Evolutionary conservation across 1,140 invertebrate species (phyloP).

Genomic region (Papilio machaon): DNA sequence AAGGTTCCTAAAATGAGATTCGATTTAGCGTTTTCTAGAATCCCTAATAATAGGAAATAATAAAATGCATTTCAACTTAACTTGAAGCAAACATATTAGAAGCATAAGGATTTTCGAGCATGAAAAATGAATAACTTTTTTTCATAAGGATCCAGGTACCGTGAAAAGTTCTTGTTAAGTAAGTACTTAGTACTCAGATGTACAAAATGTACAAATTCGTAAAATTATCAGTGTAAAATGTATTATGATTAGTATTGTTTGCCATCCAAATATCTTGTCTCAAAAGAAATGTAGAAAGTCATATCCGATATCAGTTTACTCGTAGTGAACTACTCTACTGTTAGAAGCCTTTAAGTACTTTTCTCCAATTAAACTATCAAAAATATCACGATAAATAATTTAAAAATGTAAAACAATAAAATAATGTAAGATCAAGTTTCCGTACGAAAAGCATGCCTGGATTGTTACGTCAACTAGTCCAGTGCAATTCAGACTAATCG

Average conservation of each 20-base stretch:
- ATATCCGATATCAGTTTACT: no score
- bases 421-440: neutral
- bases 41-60: neutral
- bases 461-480: conserved; percentile 1
- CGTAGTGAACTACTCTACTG: no score
- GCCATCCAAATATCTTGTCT: no score
- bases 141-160: neutral
- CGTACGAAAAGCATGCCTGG: neutral
- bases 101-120: neutral
- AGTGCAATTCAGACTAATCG: conserved; percentile 1
- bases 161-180: neutral
- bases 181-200: no score
- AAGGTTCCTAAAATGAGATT: neutral
- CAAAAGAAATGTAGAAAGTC: no score
- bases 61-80: neutral
- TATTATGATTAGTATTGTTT: no score
- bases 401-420: no score
- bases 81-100: neutral
- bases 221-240: no score
- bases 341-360: no score
- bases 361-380: no score
- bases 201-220: no score
- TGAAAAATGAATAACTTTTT: neutral
- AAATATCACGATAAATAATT: no score
- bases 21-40: neutral